Evolutionary conservation across 2,113 vertebrate genomes (phyloP).

Genomic region (Anguilla japonica): DNA sequence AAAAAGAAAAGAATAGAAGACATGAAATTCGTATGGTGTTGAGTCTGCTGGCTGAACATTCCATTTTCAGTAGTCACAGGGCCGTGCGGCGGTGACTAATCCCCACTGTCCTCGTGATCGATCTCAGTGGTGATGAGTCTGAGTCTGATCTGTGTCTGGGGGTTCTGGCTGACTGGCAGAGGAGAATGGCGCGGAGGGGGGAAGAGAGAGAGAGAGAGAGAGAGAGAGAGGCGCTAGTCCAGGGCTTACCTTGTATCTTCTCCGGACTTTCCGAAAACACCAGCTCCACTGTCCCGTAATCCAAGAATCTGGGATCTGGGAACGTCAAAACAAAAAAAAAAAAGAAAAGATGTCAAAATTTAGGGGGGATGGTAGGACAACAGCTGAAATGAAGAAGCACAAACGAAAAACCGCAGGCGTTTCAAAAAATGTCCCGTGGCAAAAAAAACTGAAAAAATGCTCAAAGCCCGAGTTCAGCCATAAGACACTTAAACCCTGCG

Average conservation of each 20-base stretch:
- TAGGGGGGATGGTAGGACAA: neutral
- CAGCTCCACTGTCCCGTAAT: conserved; percentile 81
- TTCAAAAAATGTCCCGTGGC: neutral
- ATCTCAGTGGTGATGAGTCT: neutral
- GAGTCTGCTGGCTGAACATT: neutral
- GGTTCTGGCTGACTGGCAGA: conserved; percentile 3
- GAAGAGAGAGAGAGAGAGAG: neutral
- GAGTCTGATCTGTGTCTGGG: neutral
- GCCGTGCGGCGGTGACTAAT: neutral
- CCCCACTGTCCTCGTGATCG: neutral
- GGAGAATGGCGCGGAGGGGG: neutral
- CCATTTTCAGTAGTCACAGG: neutral
- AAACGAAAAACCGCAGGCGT: neutral
- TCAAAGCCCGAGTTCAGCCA: neutral
- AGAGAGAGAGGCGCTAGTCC: neutral
- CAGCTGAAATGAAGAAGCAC: neutral
- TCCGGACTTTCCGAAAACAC: conserved; percentile 84
- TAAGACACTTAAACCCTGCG: neutral
- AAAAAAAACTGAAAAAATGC: neutral
- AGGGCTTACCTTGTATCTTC: conserved; percentile 72
- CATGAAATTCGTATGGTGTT: neutral
- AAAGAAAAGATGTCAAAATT: neutral
- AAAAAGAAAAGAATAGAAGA: neutral
- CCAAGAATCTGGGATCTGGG: conserved; percentile 84
- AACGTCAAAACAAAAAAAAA: conserved; percentile 36